These are phyloP conservation scores for Anorthoa munda DNA, from an alignment of 2,888 invertebrate genomes.

Conservation along the genomic window DNA sequence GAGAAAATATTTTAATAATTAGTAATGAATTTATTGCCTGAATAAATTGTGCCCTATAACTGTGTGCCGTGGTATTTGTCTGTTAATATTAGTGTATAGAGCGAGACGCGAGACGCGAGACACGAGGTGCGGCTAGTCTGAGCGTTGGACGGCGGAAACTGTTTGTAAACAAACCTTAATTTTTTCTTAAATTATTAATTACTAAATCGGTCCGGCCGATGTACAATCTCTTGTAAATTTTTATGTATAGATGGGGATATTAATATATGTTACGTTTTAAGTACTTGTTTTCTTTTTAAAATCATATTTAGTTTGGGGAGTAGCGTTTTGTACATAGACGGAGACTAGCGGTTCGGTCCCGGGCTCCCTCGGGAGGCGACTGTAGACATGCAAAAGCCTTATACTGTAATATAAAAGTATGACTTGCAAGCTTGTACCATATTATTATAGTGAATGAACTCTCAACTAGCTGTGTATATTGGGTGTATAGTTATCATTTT, in stretches of 20 bases:
- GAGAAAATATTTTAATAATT: constrained; percentile 74
- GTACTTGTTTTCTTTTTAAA: constrained; percentile 81
- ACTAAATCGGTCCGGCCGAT: constrained; percentile 80
- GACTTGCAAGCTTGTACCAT: constrained; percentile 87
- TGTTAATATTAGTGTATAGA: constrained; percentile 70
- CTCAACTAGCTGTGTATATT: constrained; percentile 89
- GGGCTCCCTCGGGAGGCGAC: constrained; percentile 65
- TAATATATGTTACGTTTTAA: constrained; percentile 87
- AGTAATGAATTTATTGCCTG: constrained; percentile 81
- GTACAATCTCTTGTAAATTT: constrained; percentile 89
- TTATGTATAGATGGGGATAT: constrained; percentile 90
- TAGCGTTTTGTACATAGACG: constrained; percentile 80
- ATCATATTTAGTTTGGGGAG: constrained; percentile 73
- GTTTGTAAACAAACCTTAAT: constrained; percentile 68
- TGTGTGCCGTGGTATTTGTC: constrained; percentile 82
- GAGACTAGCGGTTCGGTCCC: constrained; percentile 71
- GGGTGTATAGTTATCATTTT: constrained; percentile 90
- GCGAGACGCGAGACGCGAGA: constrained; percentile 67
- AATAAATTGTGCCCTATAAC: constrained; percentile 85
- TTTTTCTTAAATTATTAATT: constrained; percentile 84
- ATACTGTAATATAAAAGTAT: constrained; percentile 84
- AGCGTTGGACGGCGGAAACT: constrained; percentile 68
- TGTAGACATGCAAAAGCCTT: constrained; percentile 86
- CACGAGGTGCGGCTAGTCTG: constrained; percentile 69
- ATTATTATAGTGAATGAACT: constrained; percentile 85